A percentile compares a stretch with the other conserved stretches of the same genome.
These are phyloP conservation scores for Orthonyx spaldingii DNA, from an alignment of 2,113 vertebrate genomes.

Conservation along the genomic window DNA sequence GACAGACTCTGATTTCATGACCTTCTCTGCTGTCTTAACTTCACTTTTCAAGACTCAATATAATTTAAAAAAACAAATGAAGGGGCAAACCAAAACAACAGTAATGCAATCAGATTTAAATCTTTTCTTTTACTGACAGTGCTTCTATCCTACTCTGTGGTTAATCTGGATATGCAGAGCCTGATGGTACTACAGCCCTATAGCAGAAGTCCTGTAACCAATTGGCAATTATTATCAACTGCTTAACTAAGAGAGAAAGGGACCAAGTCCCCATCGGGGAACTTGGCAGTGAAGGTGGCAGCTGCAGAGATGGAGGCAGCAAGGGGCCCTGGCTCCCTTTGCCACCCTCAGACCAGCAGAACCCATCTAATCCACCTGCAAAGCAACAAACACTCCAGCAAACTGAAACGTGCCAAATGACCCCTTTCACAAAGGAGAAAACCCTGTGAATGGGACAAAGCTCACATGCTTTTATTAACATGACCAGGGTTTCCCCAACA, in stretches of 20 bases:
- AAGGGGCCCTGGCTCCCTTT: neutral
- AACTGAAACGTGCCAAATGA: rapidly evolving
- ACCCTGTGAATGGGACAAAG: neutral
- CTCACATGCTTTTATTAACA: neutral
- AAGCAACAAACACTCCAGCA: neutral
- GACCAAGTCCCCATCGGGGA: rapidly evolving
- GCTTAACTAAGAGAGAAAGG: neutral
- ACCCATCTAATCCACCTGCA: neutral
- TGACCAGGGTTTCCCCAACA: neutral
- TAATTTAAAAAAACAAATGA: neutral
- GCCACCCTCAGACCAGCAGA: neutral
- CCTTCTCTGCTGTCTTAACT: neutral
- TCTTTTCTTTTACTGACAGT: neutral
- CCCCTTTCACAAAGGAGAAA: neutral
- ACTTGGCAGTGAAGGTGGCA: neutral
- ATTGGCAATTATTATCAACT: neutral
- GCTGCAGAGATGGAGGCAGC: neutral
- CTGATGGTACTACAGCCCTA: rapidly evolving
- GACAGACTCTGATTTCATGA: neutral
- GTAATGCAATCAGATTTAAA: neutral
- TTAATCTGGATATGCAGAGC: neutral
- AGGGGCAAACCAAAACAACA: neutral
- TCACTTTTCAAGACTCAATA: neutral
- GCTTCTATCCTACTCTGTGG: rapidly evolving
- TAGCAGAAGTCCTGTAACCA: neutral